Evolutionary conservation across 1,140 invertebrate species (phyloP).

Genomic region (Drosophila asahinai): DNA sequence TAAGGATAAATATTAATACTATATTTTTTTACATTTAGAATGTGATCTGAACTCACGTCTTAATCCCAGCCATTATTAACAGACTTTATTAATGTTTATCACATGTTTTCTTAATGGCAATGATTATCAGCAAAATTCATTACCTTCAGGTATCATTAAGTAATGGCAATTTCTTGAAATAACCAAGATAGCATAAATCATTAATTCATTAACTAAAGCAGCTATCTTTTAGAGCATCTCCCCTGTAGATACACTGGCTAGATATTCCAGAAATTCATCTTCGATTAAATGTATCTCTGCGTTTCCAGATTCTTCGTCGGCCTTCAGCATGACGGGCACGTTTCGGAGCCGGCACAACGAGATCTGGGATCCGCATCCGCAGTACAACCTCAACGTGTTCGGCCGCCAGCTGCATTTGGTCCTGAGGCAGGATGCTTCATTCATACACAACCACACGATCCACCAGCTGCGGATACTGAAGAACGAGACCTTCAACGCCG

Average conservation of each 20-base stretch:
- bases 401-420: conserved; percentile 87
- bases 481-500: conserved; percentile 85
- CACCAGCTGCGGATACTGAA: conserved; percentile 87
- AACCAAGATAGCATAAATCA: no score
- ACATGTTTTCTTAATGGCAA: neutral
- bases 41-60: no score
- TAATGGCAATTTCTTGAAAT: neutral
- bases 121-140: neutral
- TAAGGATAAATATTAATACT: neutral
- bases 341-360: conserved; percentile 87
- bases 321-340: conserved; percentile 86
- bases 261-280: conserved; percentile 4
- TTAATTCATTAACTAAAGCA: neutral
- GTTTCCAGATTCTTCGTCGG: conserved; percentile 61
- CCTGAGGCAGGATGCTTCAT: conserved; percentile 87
- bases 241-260: neutral
- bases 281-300: neutral
- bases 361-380: conserved; percentile 91
- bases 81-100: neutral
- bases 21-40: no score
- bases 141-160: neutral
- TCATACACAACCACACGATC: conserved; percentile 86
- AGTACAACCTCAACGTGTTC: conserved; percentile 89
- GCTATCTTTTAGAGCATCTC: neutral
- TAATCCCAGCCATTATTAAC: neutral